Percentiles rank a stretch among this genome's conserved stretches.
phyloP scores from a whole-genome alignment of 2,113 vertebrate species.

The Hyla sarda region DNA sequence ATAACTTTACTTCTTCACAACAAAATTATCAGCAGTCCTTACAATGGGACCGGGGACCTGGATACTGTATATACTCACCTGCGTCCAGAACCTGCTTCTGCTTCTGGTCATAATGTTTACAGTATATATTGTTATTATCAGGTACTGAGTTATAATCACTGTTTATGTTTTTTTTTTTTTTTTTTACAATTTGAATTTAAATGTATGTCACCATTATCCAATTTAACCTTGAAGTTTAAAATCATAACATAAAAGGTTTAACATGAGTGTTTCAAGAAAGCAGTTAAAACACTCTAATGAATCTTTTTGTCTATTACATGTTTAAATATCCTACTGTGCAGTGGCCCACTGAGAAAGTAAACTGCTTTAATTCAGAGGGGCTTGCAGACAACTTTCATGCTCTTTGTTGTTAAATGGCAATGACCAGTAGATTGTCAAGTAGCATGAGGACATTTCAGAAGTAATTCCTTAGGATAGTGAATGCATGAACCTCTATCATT shows the following conservation, averaged over 20 bases:
- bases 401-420: slow-evolving; percentile 67
- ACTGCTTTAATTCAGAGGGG: slow-evolving; percentile 65
- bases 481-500: slow-evolving; percentile 67
- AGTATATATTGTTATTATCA: no score
- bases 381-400: slow-evolving; percentile 67
- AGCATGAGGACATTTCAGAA: slow-evolving; percentile 69
- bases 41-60: no score
- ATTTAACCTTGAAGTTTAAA: slow-evolving; percentile 73
- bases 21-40: no score
- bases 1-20: no score
- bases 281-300: slow-evolving; percentile 66
- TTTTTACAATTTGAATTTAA: neutral
- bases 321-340: slow-evolving; percentile 62
- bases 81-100: no score
- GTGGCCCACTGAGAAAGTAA: slow-evolving; percentile 65
- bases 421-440: slow-evolving; percentile 62
- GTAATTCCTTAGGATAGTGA: slow-evolving; percentile 70
- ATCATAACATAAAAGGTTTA: slow-evolving; percentile 66
- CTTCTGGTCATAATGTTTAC: no score
- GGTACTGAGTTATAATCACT: neutral
- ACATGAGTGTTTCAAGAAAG: slow-evolving; percentile 66
- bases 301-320: slow-evolving; percentile 61
- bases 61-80: no score
- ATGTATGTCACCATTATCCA: slow-evolving; percentile 58
- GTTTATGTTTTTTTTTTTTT: neutral